Conservation (phyloP, 2,888 invertebrate species). For the Imbricaverruca yamaguchii region DNA sequence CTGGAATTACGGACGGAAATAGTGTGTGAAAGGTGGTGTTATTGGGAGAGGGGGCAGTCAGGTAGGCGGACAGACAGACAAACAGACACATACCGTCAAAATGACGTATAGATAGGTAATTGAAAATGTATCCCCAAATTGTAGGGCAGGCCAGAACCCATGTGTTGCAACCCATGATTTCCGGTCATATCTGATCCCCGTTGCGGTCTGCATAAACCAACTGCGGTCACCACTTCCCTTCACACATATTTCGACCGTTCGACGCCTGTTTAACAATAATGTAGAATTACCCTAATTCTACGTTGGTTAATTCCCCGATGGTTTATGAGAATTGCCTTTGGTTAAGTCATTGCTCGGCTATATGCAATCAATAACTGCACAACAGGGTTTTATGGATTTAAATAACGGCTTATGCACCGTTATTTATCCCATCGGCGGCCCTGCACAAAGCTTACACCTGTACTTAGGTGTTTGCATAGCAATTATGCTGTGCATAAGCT, state of each 20-base stretch:
- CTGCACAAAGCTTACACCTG: background rate
- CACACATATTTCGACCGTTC: background rate
- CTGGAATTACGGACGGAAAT: too few species aligned
- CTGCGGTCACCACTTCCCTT: too few species aligned
- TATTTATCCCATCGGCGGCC: background rate
- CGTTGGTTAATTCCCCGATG: background rate
- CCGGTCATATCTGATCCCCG: too few species aligned
- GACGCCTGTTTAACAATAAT: background rate
- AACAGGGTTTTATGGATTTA: constrained; percentile 5
- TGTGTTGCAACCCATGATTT: too few species aligned
- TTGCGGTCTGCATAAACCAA: too few species aligned
- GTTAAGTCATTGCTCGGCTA: background rate
- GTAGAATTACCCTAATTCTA: background rate
- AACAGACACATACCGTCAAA: too few species aligned
- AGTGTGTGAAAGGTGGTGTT: too few species aligned
- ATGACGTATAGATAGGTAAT: too few species aligned
- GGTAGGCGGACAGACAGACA: too few species aligned
- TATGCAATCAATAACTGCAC: background rate
- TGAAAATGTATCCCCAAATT: too few species aligned
- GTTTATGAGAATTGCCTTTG: background rate
- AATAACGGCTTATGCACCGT: background rate
- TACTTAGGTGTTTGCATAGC: constrained; percentile 10
- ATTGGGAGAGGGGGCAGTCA: too few species aligned
- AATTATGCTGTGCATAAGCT: background rate
- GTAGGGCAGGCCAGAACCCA: too few species aligned